A percentile compares a stretch with the other conserved stretches of the same genome.
These are phyloP conservation scores for Eristalis arbustorum DNA, from an alignment of 2,888 invertebrate species.

Conservation along the genomic window DNA sequence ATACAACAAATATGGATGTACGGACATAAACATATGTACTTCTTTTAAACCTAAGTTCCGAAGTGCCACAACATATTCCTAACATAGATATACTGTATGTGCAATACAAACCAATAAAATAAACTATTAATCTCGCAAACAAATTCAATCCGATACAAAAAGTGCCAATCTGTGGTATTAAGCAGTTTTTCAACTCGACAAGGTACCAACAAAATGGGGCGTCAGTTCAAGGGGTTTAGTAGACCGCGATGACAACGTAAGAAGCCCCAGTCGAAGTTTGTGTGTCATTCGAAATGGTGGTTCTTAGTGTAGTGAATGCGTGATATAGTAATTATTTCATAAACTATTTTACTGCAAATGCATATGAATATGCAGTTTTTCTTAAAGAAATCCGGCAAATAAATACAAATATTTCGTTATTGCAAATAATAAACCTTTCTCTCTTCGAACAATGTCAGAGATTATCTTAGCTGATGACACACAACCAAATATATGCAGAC, in stretches of 20 bases:
- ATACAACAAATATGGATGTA: too few species aligned
- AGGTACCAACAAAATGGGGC: conserved; percentile 53
- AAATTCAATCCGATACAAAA: conserved; percentile 28
- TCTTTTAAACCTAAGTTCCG: too few species aligned
- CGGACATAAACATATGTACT: too few species aligned
- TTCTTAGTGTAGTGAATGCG: conserved; percentile 19
- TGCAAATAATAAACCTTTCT: neutral
- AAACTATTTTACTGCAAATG: neutral
- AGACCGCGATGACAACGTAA: conserved; percentile 46
- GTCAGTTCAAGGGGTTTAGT: conserved; percentile 38
- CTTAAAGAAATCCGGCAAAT: neutral
- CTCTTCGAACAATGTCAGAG: conserved; percentile 23
- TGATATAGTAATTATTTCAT: conserved; percentile 3
- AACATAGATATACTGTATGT: conserved; percentile 45
- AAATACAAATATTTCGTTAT: neutral
- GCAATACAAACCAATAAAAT: conserved; percentile 20
- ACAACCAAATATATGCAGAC: conserved; percentile 80
- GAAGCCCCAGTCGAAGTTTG: conserved; percentile 59
- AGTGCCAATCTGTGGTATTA: conserved; percentile 23
- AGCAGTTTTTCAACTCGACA: conserved; percentile 26
- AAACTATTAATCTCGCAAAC: conserved; percentile 24
- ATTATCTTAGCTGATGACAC: conserved; percentile 29
- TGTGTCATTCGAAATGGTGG: conserved; percentile 46
- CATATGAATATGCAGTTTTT: too few species aligned
- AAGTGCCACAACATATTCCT: conserved; percentile 6